Evolutionary conservation across 2,113 vertebrate species (phyloP).

Genomic region (Copsychus sechellarum): DNA sequence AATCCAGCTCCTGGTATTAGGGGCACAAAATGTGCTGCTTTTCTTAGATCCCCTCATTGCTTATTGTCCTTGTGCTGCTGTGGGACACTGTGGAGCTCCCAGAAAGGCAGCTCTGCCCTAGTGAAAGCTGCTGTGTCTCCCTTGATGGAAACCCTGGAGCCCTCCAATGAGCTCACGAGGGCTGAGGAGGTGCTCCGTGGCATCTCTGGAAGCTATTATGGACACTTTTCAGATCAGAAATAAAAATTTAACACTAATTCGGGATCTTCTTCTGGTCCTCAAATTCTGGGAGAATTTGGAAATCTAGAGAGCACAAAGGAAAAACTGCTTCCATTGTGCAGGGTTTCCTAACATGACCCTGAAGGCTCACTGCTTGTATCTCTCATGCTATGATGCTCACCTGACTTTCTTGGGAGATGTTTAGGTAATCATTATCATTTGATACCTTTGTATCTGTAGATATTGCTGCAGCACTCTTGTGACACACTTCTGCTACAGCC

Average conservation of each 20-base stretch:
- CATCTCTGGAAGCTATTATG: neutral
- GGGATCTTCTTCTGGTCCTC: neutral
- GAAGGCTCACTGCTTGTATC: neutral
- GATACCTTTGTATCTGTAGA: neutral
- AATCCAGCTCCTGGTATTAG: neutral
- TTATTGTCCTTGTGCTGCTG: neutral
- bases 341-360: neutral
- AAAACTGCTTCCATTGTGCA: neutral
- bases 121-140: neutral
- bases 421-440: neutral
- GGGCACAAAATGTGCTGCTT: neutral
- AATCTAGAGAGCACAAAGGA: neutral
- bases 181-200: neutral
- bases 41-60: neutral
- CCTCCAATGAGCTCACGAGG: accelerated
- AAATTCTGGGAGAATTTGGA: neutral
- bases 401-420: neutral
- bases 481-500: neutral
- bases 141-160: neutral
- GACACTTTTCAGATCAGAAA: neutral
- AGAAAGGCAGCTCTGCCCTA: neutral
- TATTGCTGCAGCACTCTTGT: neutral
- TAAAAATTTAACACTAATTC: neutral
- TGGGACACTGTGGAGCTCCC: neutral
- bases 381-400: neutral